Percentiles rank a stretch among this genome's conserved stretches.
Evolutionary conservation across 2,888 invertebrate genomes (phyloP).

Genomic region (Cosmia pyralina): DNA sequence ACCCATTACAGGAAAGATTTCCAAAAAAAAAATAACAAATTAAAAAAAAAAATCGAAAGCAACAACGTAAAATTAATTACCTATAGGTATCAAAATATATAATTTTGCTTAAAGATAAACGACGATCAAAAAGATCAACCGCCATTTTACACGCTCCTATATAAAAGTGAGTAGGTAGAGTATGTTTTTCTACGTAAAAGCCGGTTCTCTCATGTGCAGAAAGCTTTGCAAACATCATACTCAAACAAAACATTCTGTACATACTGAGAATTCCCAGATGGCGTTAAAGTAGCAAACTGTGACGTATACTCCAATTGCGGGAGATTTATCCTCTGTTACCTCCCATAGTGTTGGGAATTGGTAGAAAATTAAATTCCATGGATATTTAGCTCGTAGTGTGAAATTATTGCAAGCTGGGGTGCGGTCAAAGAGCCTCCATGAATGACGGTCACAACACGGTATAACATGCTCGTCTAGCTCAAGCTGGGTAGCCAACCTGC

Average conservation of each 20-base stretch:
- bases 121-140: conserved; percentile 19
- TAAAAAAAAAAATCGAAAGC: too few species aligned
- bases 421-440: background rate
- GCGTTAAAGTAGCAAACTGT: conserved; percentile 52
- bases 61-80: too few species aligned
- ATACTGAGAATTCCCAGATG: conserved; percentile 57
- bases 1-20: too few species aligned
- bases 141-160: background rate
- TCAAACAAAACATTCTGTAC: conserved; percentile 64
- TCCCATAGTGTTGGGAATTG: conserved; percentile 22
- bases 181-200: conserved; percentile 60
- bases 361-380: conserved; percentile 32
- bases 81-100: too few species aligned
- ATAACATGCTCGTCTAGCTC: background rate
- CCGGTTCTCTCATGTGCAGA: conserved; percentile 34
- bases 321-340: conserved; percentile 44
- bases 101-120: background rate
- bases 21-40: background rate
- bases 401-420: background rate
- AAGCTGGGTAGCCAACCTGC: background rate
- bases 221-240: conserved; percentile 64
- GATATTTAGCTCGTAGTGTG: background rate
- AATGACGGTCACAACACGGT: background rate
- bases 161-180: conserved; percentile 25
- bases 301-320: conserved; percentile 52